A percentile compares a stretch with the other conserved stretches of the same genome.
These are phyloP conservation scores for Biston betularia DNA, from an alignment of 2,888 invertebrate genomes.

Conservation along the genomic window DNA sequence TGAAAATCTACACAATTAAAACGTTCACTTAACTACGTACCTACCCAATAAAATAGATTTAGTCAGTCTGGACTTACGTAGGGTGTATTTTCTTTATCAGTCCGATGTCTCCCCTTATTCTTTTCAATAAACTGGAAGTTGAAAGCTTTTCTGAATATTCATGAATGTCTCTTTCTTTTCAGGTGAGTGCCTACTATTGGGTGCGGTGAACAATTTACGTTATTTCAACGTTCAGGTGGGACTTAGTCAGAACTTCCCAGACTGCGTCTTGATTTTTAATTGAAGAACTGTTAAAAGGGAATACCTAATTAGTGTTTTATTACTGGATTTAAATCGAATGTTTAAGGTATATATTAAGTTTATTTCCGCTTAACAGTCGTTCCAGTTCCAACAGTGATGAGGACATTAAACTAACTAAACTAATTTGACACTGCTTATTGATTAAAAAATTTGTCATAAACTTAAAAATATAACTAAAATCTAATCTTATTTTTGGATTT, in stretches of 20 bases:
- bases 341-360: no score
- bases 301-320: conserved; percentile 18
- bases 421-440: no score
- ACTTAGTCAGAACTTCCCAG: conserved; percentile 62
- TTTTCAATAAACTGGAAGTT: conserved; percentile 79
- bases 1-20: no score
- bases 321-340: no score
- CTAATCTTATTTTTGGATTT: no score
- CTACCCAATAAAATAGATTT: conserved; percentile 8
- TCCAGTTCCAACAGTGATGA: no score
- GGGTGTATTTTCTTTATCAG: conserved; percentile 42
- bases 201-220: conserved; percentile 61
- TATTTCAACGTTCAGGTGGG: conserved; percentile 52
- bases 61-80: conserved; percentile 24
- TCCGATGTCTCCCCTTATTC: conserved; percentile 57
- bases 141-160: conserved; percentile 82
- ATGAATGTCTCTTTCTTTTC: conserved; percentile 81
- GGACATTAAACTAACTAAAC: no score
- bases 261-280: conserved; percentile 54
- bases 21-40: background rate
- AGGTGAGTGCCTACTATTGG: conserved; percentile 78
- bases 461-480: no score
- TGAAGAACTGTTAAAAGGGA: conserved; percentile 34
- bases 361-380: no score
- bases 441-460: no score